phyloP scores from a whole-genome alignment of 2,797 vertebrate species.

The Okamejei kenojei region DNA sequence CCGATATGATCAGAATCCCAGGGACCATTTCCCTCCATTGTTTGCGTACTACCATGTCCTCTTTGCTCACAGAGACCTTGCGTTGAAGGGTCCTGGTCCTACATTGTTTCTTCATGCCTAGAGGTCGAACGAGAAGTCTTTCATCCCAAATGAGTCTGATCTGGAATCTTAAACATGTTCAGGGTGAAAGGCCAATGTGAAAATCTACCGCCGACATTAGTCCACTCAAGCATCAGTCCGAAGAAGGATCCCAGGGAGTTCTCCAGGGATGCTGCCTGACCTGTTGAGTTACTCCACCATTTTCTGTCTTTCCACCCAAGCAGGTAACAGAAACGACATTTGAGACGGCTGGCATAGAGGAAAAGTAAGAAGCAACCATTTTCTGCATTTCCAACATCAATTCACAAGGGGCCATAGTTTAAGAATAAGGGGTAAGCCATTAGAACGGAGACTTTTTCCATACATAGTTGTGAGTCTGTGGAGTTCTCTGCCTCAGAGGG shows the following conservation, averaged over 20 bases:
- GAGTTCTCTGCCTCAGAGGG: too few relatives aligned
- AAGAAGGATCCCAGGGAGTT: too few relatives aligned
- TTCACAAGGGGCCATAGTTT: background rate
- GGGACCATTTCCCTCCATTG: slow-evolving; percentile 6
- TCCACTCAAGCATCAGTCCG: background rate
- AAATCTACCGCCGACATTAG: background rate
- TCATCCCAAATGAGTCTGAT: background rate
- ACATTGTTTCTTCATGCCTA: background rate
- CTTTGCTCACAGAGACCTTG: background rate
- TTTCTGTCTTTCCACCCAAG: too few relatives aligned
- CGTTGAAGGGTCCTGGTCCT: background rate
- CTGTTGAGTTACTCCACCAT: too few relatives aligned
- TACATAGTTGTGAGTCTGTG: too few relatives aligned
- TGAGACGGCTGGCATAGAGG: background rate
- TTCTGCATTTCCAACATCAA: background rate
- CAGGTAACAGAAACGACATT: background rate
- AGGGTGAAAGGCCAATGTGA: background rate
- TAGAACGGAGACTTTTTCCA: too few relatives aligned
- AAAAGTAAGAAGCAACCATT: background rate
- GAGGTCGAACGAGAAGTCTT: slow-evolving; percentile 28
- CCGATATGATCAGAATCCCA: background rate
- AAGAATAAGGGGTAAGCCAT: too few relatives aligned
- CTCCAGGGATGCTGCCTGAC: too few relatives aligned
- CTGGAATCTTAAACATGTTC: slow-evolving; percentile 7
- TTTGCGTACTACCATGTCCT: background rate